phyloP scores from a whole-genome alignment of 1,140 invertebrate genomes.

The Rhyzopertha dominica region DNA sequence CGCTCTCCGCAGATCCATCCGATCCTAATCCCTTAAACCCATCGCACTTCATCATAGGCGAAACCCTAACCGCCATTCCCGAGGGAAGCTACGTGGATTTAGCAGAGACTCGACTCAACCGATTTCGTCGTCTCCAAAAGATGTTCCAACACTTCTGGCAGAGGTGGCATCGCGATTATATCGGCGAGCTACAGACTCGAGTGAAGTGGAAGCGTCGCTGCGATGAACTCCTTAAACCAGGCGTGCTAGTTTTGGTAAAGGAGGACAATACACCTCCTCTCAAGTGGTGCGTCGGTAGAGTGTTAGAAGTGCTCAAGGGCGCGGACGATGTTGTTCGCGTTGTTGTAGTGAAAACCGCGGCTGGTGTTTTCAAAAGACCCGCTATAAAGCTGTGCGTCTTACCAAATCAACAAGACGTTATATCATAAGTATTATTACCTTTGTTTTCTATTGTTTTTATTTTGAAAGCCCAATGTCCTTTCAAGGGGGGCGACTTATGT shows the following conservation, averaged over 20 bases:
- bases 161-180: not conserved
- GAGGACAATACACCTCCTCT: conserved; percentile 2
- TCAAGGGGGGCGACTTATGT: too few relatives aligned
- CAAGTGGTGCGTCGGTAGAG: not conserved
- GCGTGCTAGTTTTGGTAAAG: not conserved
- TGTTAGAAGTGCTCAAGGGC: not conserved
- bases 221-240: not conserved
- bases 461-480: too few relatives aligned
- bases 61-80: not conserved
- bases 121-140: not conserved
- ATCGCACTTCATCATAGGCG: not conserved
- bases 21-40: not conserved
- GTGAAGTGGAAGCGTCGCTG: not conserved
- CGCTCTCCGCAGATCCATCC: not conserved
- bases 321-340: not conserved
- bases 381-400: not conserved
- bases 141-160: conserved; percentile 2
- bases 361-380: not conserved
- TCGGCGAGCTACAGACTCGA: conserved; percentile 4
- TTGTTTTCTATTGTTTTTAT: too few relatives aligned
- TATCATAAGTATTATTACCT: too few relatives aligned
- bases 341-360: not conserved
- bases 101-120: not conserved
- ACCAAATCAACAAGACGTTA: too few relatives aligned
- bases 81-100: not conserved